phyloP scores from a whole-genome alignment of 2,888 invertebrate species.

The Lasioglossum leucozonium region DNA sequence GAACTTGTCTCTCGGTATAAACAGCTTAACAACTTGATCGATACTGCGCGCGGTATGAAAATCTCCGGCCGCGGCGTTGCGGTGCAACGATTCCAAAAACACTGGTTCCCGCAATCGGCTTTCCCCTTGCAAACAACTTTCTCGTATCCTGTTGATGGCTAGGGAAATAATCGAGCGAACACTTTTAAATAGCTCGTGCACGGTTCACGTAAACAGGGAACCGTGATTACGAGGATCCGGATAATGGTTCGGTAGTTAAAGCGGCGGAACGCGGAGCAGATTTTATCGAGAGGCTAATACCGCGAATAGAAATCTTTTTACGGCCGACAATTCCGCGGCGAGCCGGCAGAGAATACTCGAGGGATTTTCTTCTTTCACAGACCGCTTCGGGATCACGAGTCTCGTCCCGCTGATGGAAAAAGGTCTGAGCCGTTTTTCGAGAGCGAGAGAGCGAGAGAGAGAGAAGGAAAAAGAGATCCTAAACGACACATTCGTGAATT shows the following conservation, averaged over 20 bases:
- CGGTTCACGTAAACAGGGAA: constrained; percentile 18
- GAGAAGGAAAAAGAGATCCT: neutral
- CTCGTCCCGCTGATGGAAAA: constrained; percentile 17
- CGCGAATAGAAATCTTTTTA: constrained; percentile 36
- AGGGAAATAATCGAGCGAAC: constrained; percentile 23
- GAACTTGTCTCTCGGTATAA: neutral
- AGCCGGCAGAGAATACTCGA: constrained; percentile 13
- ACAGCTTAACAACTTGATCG: neutral
- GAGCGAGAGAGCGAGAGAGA: neutral
- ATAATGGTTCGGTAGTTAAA: constrained; percentile 26
- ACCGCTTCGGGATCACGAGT: constrained; percentile 23
- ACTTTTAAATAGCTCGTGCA: neutral
- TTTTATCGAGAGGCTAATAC: constrained; percentile 24
- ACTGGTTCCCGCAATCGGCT: neutral
- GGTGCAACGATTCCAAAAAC: neutral
- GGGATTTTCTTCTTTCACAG: constrained; percentile 35
- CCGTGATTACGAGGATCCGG: constrained; percentile 4
- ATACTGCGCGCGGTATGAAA: neutral
- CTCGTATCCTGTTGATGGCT: constrained; percentile 1
- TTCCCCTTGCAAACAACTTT: constrained; percentile 16
- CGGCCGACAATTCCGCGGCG: constrained; percentile 27
- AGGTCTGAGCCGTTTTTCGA: constrained; percentile 31
- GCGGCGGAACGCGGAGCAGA: constrained; percentile 13
- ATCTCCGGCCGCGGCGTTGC: neutral
- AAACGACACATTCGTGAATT: constrained; percentile 40